Evolutionary conservation across 1,140 invertebrate genomes (phyloP).

Genomic region (Thaumetopoea pityocampa): DNA sequence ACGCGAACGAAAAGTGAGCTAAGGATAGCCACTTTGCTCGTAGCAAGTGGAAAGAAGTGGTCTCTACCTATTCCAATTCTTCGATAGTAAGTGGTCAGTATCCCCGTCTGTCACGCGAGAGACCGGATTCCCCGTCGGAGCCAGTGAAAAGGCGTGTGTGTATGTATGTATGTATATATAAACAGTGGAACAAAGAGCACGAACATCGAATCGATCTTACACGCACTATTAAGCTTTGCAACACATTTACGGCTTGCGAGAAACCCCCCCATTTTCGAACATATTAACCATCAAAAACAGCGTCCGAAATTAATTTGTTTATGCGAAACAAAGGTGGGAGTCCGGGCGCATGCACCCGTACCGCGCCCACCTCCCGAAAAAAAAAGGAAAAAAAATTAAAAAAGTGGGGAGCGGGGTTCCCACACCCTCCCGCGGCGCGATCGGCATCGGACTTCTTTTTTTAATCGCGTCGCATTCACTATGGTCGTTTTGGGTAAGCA

Average conservation of each 20-base stretch:
- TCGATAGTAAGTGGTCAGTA: too few species aligned
- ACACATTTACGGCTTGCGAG: conserved; percentile 7
- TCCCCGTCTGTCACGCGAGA: too few species aligned
- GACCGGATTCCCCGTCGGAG: too few species aligned
- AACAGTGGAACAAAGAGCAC: too few species aligned
- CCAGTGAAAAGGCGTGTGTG: too few species aligned
- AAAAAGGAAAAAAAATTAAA: conserved; percentile 64
- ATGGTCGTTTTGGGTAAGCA: conserved; percentile 74
- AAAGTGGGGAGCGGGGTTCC: conserved; percentile 44
- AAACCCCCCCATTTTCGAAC: conserved; percentile 40
- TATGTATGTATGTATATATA: too few species aligned
- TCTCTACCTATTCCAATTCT: too few species aligned
- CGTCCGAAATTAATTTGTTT: conserved; percentile 75
- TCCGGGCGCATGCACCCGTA: conserved; percentile 70
- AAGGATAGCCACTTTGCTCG: too few species aligned
- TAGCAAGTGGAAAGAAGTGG: too few species aligned
- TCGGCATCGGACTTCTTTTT: conserved; percentile 74
- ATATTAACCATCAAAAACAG: conserved; percentile 72
- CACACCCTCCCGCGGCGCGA: conserved; percentile 60
- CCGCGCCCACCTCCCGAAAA: conserved; percentile 68
- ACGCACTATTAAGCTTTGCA: too few species aligned
- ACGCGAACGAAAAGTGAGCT: too few species aligned
- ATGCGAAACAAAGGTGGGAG: conserved; percentile 74
- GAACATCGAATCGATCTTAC: too few species aligned
- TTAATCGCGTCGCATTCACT: conserved; percentile 73